Percentiles rank a stretch among this genome's conserved stretches.
Conservation (phyloP, 1,140 invertebrate species). For the Ooceraea biroi region DNA sequence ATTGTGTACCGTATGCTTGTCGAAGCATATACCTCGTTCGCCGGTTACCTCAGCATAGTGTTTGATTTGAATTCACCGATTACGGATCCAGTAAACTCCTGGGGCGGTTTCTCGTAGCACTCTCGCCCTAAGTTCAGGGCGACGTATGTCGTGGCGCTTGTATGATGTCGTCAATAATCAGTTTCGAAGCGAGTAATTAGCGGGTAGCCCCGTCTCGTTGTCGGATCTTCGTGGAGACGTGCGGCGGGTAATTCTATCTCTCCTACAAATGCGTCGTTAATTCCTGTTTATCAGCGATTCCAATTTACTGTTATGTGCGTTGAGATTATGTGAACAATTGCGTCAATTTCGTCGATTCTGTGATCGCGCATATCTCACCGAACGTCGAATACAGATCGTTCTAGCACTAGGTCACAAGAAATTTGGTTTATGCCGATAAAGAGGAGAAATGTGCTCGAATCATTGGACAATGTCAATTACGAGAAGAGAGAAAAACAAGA, state of each 20-base stretch:
- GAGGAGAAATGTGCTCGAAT: neutral
- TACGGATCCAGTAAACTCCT: conserved; percentile 37
- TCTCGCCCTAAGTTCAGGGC: conserved; percentile 42
- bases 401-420: too few relatives aligned
- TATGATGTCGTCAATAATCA: conserved; percentile 50
- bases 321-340: neutral
- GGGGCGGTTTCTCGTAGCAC: conserved; percentile 23
- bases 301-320: neutral
- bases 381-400: neutral
- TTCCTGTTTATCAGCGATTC: neutral
- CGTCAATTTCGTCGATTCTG: neutral
- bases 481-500: too few relatives aligned
- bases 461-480: neutral
- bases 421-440: neutral
- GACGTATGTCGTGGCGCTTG: conserved; percentile 15
- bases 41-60: conserved; percentile 22
- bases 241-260: neutral
- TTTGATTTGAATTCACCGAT: conserved; percentile 59
- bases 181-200: conserved; percentile 65
- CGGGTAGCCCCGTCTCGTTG: conserved; percentile 22
- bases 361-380: neutral
- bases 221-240: conserved; percentile 23
- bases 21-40: neutral
- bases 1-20: conserved; percentile 11
- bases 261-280: neutral